Conservation (phyloP, 1,140 invertebrate species). For the Drosophila melanica region DNA sequence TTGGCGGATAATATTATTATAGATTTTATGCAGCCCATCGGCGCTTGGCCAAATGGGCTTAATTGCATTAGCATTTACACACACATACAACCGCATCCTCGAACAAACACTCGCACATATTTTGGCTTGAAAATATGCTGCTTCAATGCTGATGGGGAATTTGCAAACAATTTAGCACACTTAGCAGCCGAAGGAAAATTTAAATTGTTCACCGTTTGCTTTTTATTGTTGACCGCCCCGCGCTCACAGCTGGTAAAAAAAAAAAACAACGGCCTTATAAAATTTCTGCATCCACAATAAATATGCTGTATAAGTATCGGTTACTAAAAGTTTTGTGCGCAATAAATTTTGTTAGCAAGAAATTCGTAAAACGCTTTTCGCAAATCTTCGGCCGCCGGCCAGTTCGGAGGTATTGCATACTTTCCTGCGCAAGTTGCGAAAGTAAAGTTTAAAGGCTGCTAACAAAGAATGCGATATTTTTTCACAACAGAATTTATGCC, state of each 20-base stretch:
- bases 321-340: constrained; percentile 38
- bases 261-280: constrained; percentile 34
- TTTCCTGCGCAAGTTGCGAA: constrained; percentile 11
- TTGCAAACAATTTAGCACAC: constrained; percentile 34
- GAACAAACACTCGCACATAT: neutral
- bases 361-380: constrained; percentile 58
- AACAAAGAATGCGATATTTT: neutral
- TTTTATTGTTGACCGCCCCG: constrained; percentile 37
- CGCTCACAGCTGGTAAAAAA: neutral
- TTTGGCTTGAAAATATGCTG: neutral
- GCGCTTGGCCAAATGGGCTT: constrained; percentile 3
- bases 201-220: constrained; percentile 49
- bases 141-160: constrained; percentile 1
- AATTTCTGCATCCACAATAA: constrained; percentile 61
- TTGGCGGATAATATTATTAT: constrained; percentile 62
- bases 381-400: constrained; percentile 46
- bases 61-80: constrained; percentile 10
- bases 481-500: neutral
- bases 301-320: constrained; percentile 51
- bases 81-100: neutral
- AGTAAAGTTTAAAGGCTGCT: neutral
- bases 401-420: constrained; percentile 31
- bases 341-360: constrained; percentile 67
- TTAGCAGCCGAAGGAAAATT: constrained; percentile 43
- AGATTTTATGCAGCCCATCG: constrained; percentile 34